Conservation (phyloP, 1,140 invertebrate species). For the Hypsibius dujardini region DNA sequence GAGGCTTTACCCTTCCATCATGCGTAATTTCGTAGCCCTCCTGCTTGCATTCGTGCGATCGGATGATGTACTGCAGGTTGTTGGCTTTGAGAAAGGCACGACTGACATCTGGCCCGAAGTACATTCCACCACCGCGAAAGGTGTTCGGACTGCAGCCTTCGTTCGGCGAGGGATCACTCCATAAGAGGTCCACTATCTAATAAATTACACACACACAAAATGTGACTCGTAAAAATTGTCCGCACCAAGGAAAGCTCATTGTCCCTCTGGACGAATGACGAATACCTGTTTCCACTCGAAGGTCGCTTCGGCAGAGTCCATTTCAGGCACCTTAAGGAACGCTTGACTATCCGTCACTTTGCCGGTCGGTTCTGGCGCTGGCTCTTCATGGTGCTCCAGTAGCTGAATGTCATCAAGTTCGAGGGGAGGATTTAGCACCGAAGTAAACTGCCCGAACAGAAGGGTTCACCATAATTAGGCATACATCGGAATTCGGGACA, state of each 20-base stretch:
- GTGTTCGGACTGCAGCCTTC: conserved; percentile 53
- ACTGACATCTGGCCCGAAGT: conserved; percentile 74
- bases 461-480: too few species aligned
- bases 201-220: conserved; percentile 22
- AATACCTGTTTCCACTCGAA: conserved; percentile 16
- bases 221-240: conserved; percentile 16
- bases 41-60: conserved; percentile 78
- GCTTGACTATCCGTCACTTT: conserved; percentile 13
- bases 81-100: conserved; percentile 53
- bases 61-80: conserved; percentile 52
- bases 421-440: neutral
- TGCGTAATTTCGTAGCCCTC: conserved; percentile 73
- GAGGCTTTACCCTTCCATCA: conserved; percentile 51
- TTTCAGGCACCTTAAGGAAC: neutral
- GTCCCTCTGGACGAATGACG: neutral
- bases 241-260: neutral
- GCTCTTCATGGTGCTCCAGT: too few species aligned
- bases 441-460: too few species aligned
- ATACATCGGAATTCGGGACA: too few species aligned
- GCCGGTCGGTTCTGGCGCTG: too few species aligned
- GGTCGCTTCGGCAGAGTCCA: neutral
- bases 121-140: conserved; percentile 67
- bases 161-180: conserved; percentile 64
- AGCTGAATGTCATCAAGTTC: neutral
- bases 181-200: conserved; percentile 69